Evolutionary conservation across 2,113 vertebrate genomes (phyloP).

Genomic region (chimpanzee (Pan troglodytes)): DNA sequence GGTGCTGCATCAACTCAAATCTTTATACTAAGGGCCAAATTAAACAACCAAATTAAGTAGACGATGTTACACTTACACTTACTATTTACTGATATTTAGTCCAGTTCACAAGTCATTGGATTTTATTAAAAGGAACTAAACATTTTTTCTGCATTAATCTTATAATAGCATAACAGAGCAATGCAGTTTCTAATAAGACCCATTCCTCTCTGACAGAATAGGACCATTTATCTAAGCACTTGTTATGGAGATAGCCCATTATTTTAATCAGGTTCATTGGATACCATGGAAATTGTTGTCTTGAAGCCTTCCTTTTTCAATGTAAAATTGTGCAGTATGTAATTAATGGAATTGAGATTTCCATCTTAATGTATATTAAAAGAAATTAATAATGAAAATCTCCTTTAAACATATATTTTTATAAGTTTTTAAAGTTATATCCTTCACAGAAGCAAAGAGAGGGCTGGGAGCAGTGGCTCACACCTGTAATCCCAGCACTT

Average conservation of each 20-base stretch:
- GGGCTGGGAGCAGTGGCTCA: too few relatives aligned
- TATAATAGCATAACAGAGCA: not conserved
- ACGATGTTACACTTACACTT: not conserved
- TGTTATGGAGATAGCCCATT: conserved; percentile 85
- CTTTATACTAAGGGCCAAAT: not conserved
- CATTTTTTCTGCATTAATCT: conserved; percentile 1
- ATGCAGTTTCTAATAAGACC: conserved; percentile 61
- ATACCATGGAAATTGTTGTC: conserved; percentile 80
- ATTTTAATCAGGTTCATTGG: conserved; percentile 87
- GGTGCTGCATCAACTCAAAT: conserved; percentile 13
- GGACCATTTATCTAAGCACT: conserved; percentile 81
- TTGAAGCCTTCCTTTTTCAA: conserved; percentile 74
- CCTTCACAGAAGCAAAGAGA: conserved; percentile 19
- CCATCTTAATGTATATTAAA: conserved; percentile 65
- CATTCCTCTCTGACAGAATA: conserved; percentile 71
- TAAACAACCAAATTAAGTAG: conserved; percentile 31
- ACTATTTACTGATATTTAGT: conserved; percentile 8
- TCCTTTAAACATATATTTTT: conserved; percentile 15
- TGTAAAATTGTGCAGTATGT: conserved; percentile 75
- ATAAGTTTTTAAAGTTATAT: conserved; percentile 16
- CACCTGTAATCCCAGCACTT: too few relatives aligned
- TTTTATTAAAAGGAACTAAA: conserved; percentile 33
- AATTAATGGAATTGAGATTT: conserved; percentile 71
- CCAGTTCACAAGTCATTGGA: not conserved
- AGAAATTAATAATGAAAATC: conserved; percentile 68